Evolutionary conservation across 2,888 invertebrate genomes (phyloP).

Genomic region (Spicauda simplicius): DNA sequence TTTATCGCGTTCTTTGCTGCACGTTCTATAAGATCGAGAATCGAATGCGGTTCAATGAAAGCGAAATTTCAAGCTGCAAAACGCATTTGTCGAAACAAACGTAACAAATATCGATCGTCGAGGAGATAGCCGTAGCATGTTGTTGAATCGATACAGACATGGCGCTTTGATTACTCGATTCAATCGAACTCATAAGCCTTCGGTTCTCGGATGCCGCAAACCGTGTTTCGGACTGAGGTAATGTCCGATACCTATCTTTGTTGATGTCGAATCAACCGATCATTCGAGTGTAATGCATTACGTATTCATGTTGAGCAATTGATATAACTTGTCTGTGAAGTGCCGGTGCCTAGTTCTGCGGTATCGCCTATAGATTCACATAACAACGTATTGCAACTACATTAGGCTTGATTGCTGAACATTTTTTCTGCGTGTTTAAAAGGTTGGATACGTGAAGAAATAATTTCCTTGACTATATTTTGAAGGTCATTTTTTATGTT

Average conservation of each 20-base stretch:
- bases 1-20: slow-evolving; percentile 32
- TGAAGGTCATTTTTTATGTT: background rate
- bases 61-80: slow-evolving; percentile 48
- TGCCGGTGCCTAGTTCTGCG: slow-evolving; percentile 43
- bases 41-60: slow-evolving; percentile 41
- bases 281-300: slow-evolving; percentile 72
- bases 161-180: slow-evolving; percentile 82
- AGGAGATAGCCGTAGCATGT: slow-evolving; percentile 73
- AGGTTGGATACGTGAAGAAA: background rate
- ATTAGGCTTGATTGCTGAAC: slow-evolving; percentile 25
- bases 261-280: slow-evolving; percentile 70
- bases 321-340: slow-evolving; percentile 67
- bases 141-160: slow-evolving; percentile 81
- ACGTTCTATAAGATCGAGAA: slow-evolving; percentile 46
- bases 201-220: slow-evolving; percentile 56
- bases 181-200: slow-evolving; percentile 70
- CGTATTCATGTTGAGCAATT: slow-evolving; percentile 76
- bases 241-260: slow-evolving; percentile 78
- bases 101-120: slow-evolving; percentile 80
- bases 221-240: slow-evolving; percentile 69
- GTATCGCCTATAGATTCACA: slow-evolving; percentile 34
- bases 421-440: slow-evolving; percentile 16
- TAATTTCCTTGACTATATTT: background rate
- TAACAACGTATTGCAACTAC: slow-evolving; percentile 23
- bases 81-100: slow-evolving; percentile 64